Conservation (phyloP, 92 coral and sea anemone species). For the Ricordea florida region DNA sequence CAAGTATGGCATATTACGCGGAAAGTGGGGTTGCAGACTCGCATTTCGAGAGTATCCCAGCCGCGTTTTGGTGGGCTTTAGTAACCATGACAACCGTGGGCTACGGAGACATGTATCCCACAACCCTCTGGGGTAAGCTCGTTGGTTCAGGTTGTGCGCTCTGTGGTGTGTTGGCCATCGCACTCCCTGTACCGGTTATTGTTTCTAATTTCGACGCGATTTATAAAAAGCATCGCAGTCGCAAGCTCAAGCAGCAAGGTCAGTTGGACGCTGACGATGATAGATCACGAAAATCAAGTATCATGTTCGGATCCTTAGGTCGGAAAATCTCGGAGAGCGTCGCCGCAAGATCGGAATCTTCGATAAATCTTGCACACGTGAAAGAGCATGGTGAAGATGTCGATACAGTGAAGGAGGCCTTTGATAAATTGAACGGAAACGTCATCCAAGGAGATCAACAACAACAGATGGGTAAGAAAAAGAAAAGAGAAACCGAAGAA, state of each 20-base stretch:
- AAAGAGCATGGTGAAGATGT: neutral
- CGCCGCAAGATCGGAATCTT: too few relatives aligned
- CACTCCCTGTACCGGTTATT: conserved; percentile 95
- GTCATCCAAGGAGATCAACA: conserved; percentile 35
- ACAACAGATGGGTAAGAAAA: too few relatives aligned
- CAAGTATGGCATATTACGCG: conserved; percentile 98
- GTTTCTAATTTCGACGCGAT: conserved; percentile 95
- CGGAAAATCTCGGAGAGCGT: conserved; percentile 21
- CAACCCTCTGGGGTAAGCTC: conserved; percentile 89
- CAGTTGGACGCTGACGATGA: conserved; percentile 21
- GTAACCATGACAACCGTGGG: conserved; percentile 99
- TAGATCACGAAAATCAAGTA: conserved; percentile 24
- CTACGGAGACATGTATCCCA: conserved; percentile 95
- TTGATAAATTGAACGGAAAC: conserved; percentile 47
- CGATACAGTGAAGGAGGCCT: neutral
- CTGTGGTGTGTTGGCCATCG: conserved; percentile 93
- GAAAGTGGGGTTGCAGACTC: conserved; percentile 82
- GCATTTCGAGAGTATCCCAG: conserved; percentile 85
- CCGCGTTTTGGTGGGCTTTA: conserved; percentile 99
- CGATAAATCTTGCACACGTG: too few relatives aligned
- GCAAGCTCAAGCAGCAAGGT: conserved; percentile 77
- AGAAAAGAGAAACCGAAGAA: conserved; percentile 11
- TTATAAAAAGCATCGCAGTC: conserved; percentile 82
- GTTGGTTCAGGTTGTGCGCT: conserved; percentile 95
- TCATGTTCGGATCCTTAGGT: conserved; percentile 29